Base-by-base conservation (phyloP, 2,797 vertebrate genomes). In the Ctenopoma multispine region DNA sequence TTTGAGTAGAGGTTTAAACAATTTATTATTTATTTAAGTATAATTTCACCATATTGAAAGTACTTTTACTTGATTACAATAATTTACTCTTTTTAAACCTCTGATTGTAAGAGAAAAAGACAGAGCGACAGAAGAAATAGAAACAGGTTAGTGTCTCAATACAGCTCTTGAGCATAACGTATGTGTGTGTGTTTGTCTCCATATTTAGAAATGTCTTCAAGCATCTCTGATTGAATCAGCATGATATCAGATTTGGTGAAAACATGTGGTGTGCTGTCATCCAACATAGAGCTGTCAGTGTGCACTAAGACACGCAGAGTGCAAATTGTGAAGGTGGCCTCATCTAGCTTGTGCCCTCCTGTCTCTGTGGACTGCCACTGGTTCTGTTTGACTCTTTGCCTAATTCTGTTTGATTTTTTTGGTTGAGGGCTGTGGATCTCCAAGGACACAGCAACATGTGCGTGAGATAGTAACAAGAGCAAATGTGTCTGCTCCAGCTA, bases 221-320 rank as follows among this genome's bases (percentile, higher is more conserved):
- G 77, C 72, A 79, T 79, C 77, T 81, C 79, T 90, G 85, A 92
- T 87, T 89, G 77, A 88, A 87, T 89, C 84, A 87, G 86, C 81
- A 74, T 79, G 87, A 80, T 79, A 84, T 83, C 79, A 83, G 79
- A 87, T 84, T 77, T 85, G 72, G 69, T 83, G 81, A 87, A 88
- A 87, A 83, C 86, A 85, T 84, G 82, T 80, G 79, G 74, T 82
- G 72, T 88, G 83, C 79, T 88, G 88, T 86, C 82, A 82, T 75
- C 80, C 85, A 86, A 88, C 82, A 86, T 66, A 46, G 79, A 88
- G 82, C 78, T 81, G 78, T 86, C 78, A 80, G 78, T 68, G 53
- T 64, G 63, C 70, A 88, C 76, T 69, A 34, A 72, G 69, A 86
- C 58, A 74, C 11, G 36, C 71, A 74, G 75, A 87, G 85, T 87